Percentiles rank a stretch among this genome's conserved stretches.
Evolutionary conservation across 2,113 vertebrate species (phyloP).

Genomic region (Stomatorhinus ivindoensis): DNA sequence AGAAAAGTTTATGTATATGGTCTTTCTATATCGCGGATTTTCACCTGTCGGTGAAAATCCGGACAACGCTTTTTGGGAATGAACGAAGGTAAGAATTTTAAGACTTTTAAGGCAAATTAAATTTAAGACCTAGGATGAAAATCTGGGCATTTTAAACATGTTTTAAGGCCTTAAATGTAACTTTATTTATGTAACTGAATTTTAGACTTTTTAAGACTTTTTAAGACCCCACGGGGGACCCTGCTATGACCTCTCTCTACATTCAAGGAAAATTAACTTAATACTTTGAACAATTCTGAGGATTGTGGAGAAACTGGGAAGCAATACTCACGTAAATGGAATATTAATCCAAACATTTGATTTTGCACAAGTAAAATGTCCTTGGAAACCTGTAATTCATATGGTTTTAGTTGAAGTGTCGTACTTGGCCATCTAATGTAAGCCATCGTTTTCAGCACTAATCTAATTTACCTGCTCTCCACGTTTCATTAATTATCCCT

Average conservation of each 20-base stretch:
- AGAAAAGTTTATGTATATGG: too few species aligned
- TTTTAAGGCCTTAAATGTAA: too few species aligned
- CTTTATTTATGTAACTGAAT: too few species aligned
- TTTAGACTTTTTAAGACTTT: too few species aligned
- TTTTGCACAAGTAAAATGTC: background rate
- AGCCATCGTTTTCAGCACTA: background rate
- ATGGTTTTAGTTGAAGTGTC: background rate
- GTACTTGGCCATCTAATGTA: background rate
- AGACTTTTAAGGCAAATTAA: too few species aligned
- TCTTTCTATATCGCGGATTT: too few species aligned
- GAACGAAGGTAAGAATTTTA: too few species aligned
- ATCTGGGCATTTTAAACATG: too few species aligned
- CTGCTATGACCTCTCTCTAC: background rate
- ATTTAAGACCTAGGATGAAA: too few species aligned
- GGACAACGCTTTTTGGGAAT: too few species aligned
- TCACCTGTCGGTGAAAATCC: too few species aligned
- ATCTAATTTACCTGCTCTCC: background rate
- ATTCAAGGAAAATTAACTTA: background rate
- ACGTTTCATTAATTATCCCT: background rate
- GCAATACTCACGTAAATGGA: background rate
- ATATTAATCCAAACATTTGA: background rate
- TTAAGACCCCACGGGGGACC: too few species aligned
- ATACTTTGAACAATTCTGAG: background rate
- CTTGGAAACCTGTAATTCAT: background rate
- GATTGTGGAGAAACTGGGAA: background rate